Percentiles rank a stretch among this genome's conserved stretches.
These are phyloP conservation scores for Proisotoma minuta DNA, from an alignment of 2,888 invertebrate species.

Conservation along the genomic window DNA sequence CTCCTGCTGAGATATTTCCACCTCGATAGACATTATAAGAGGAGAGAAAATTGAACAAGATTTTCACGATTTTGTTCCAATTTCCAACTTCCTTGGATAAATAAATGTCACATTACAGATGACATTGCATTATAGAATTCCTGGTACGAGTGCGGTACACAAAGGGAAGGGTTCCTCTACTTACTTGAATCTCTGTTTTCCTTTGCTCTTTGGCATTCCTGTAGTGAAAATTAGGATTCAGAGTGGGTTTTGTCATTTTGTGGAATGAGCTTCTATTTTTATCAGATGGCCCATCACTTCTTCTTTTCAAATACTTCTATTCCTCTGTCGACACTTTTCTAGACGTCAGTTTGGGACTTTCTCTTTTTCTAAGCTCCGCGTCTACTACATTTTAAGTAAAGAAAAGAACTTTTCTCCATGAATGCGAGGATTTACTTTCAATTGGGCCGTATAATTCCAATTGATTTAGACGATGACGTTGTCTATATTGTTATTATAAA, in stretches of 20 bases:
- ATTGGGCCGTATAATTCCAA: constrained; percentile 3
- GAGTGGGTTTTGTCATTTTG: constrained; percentile 18
- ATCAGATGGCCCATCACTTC: constrained; percentile 8
- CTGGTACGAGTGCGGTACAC: background rate
- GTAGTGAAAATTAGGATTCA: constrained; percentile 7
- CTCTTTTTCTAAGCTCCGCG: no score
- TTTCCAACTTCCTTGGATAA: background rate
- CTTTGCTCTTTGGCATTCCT: background rate
- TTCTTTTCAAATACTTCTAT: constrained; percentile 7
- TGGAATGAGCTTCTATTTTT: constrained; percentile 21
- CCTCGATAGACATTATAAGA: no score
- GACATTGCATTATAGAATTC: background rate
- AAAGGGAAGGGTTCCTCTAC: no score
- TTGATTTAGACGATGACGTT: background rate
- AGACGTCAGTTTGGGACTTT: background rate
- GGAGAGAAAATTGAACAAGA: constrained; percentile 4
- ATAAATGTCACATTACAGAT: constrained; percentile 1
- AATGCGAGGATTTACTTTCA: background rate
- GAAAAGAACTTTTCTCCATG: background rate
- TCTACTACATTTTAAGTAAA: background rate
- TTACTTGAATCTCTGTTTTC: background rate
- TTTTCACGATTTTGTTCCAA: constrained; percentile 2
- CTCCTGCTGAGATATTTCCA: no score
- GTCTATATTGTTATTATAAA: background rate
- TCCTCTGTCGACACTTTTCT: constrained; percentile 6